Conservation (phyloP, 2,113 vertebrate species). For the Hyperoodon ampullatus region DNA sequence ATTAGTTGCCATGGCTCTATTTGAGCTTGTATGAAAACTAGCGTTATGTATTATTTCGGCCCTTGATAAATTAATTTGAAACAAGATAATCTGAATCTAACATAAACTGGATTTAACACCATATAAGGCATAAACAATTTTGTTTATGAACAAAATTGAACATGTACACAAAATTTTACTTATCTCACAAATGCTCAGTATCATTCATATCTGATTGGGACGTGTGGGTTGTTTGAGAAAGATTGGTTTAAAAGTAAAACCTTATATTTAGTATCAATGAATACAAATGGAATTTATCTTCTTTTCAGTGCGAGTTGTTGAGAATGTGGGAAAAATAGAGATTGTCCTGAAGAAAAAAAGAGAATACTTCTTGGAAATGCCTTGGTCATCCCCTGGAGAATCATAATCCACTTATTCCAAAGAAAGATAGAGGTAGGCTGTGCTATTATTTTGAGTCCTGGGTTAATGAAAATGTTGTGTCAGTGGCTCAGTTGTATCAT, state of each 20-base stretch:
- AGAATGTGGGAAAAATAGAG: constrained; percentile 91
- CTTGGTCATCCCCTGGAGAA: constrained; percentile 89
- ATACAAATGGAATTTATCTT: constrained; percentile 66
- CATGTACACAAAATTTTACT: background rate
- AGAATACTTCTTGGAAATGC: constrained; percentile 86
- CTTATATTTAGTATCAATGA: background rate
- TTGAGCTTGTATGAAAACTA: constrained; percentile 10
- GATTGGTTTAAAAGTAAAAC: constrained; percentile 28
- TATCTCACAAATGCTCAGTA: background rate
- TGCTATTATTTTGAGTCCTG: background rate
- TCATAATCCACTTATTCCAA: constrained; percentile 89
- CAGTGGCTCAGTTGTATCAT: background rate
- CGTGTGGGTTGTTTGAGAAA: background rate
- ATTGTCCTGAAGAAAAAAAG: constrained; percentile 88
- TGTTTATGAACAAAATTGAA: background rate
- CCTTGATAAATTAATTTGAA: constrained; percentile 43
- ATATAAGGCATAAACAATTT: constrained; percentile 27
- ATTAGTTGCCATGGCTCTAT: background rate
- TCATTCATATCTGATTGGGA: background rate
- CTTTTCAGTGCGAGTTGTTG: constrained; percentile 87
- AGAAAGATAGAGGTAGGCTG: constrained; percentile 88
- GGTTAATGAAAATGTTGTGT: background rate
- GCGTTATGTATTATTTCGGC: background rate
- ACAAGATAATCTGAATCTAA: constrained; percentile 20
- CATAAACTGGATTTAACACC: constrained; percentile 10